phyloP scores from a whole-genome alignment of 2,113 vertebrate genomes.

The Mastomys coucha region DNA sequence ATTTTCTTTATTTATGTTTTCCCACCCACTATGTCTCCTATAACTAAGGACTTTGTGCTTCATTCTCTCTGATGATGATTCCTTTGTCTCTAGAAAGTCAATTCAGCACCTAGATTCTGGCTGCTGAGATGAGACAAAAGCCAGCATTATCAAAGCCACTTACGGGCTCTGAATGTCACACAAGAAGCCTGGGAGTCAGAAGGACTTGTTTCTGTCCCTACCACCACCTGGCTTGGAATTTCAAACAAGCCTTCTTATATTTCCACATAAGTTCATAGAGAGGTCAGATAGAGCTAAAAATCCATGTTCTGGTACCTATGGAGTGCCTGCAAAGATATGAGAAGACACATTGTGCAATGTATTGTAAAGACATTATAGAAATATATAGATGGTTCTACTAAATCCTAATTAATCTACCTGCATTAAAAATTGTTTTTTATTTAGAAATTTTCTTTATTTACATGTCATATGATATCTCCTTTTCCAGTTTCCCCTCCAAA shows the following conservation, averaged over 20 bases:
- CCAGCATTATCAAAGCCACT: background rate
- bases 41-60: conserved; percentile 56
- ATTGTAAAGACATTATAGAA: background rate
- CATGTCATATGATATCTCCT: too few relatives aligned
- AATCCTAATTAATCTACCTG: background rate
- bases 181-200: background rate
- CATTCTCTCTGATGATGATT: conserved; percentile 35
- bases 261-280: background rate
- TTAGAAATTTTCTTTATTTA: too few relatives aligned
- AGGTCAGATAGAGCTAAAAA: background rate
- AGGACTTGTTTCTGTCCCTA: background rate
- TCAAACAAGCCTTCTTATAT: background rate
- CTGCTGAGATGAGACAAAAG: conserved; percentile 48
- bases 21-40: conserved; percentile 54
- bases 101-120: conserved; percentile 28
- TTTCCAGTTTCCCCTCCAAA: too few relatives aligned
- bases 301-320: background rate
- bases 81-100: conserved; percentile 70
- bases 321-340: background rate
- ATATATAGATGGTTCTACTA: background rate
- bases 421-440: background rate
- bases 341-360: background rate
- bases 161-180: background rate
- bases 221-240: conserved; percentile 8
- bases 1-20: conserved; percentile 79